Base-by-base conservation (phyloP, 2,113 vertebrate species). In the Silurus glanis region DNA sequence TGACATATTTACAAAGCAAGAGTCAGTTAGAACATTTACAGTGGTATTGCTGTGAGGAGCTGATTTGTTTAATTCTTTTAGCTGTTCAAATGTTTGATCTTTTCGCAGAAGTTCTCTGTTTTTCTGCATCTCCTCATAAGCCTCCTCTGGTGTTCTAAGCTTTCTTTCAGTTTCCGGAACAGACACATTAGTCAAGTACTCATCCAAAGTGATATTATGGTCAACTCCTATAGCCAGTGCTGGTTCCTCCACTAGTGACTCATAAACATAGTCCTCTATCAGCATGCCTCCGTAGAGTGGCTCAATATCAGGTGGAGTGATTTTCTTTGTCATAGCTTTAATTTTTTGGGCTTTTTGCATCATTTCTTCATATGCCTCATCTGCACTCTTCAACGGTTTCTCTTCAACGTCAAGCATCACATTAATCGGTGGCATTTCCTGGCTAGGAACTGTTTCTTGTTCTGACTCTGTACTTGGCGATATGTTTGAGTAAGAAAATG, bases 201-300 rank as follows among this genome's bases (percentile, higher is more conserved):
- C 95, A 83, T 94, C 92, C 85, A 90, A 90, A 81, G 87, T 82
- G 85, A 94, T 83, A 85, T n/a, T 93, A 51, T 95, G 92, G 53
- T 92, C 91, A 10, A 91, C 89, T 87, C 95, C 95, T 92, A 94
- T 93, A 59, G 93, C 91, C 7, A 92, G 91, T 86, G 95, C 96
- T 91, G 95, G 93, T 62, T 97, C 97, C 87, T 97, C 97, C 83
- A 99, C 95, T 90, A 99, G 94, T 71, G 97, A 97, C 87, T 99
- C 97, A 87, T 99, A 99, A 91, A 98, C 97, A 92, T 99, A 99
- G 93, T 99, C 98, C 83, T 99, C 97, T 93, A 99, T 99, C 90
- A 97, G 62, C 97, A 99, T 97, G 76, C 98, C 98, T 56, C 96
- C 97, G 91, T 98, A 99, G 25, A 99, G 95, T n/a, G 97, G 95